These are phyloP conservation scores for Drosophila formosana DNA, from an alignment of 2,888 invertebrate species.

Conservation along the genomic window DNA sequence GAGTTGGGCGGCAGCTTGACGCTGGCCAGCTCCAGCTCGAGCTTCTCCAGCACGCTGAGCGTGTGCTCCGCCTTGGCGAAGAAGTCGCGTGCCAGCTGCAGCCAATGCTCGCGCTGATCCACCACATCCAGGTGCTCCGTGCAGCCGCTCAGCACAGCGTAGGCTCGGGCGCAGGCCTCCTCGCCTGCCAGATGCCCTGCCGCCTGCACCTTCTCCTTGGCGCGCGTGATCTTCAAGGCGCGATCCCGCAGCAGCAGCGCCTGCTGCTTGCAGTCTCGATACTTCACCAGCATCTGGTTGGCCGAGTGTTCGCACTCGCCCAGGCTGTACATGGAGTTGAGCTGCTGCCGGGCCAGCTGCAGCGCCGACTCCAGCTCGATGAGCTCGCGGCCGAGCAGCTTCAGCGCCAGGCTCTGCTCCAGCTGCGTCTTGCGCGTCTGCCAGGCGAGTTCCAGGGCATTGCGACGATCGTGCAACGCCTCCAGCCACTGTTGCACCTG, in stretches of 20 bases:
- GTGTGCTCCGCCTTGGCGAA: conserved; percentile 91
- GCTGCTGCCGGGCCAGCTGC: conserved; percentile 86
- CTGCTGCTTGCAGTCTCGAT: conserved; percentile 89
- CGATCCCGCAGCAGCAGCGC: conserved; percentile 91
- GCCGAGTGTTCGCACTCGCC: conserved; percentile 91
- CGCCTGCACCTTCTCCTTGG: conserved; percentile 90
- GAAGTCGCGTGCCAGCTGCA: conserved; percentile 90
- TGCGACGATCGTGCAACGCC: conserved; percentile 90
- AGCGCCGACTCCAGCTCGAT: conserved; percentile 88
- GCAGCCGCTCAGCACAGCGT: conserved; percentile 88
- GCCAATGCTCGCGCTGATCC: conserved; percentile 89
- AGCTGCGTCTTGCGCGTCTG: conserved; percentile 90
- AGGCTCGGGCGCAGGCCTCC: conserved; percentile 89
- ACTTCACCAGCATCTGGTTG: conserved; percentile 89
- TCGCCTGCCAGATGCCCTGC: conserved; percentile 90
- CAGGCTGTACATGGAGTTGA: conserved; percentile 86
- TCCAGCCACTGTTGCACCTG: conserved; percentile 92
- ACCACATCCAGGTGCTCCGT: conserved; percentile 90
- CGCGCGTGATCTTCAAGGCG: conserved; percentile 91
- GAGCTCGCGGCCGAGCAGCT: conserved; percentile 90
- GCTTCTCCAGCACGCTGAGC: conserved; percentile 89
- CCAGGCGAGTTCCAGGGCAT: conserved; percentile 89
- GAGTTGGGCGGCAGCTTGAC: conserved; percentile 88
- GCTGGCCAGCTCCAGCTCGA: conserved; percentile 90
- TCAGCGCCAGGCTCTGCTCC: conserved; percentile 91